Evolutionary conservation across 2,797 vertebrate species (phyloP), one percentile per base, ranked within the genome.

Genomic region (Lepus oiostolus): DNA sequence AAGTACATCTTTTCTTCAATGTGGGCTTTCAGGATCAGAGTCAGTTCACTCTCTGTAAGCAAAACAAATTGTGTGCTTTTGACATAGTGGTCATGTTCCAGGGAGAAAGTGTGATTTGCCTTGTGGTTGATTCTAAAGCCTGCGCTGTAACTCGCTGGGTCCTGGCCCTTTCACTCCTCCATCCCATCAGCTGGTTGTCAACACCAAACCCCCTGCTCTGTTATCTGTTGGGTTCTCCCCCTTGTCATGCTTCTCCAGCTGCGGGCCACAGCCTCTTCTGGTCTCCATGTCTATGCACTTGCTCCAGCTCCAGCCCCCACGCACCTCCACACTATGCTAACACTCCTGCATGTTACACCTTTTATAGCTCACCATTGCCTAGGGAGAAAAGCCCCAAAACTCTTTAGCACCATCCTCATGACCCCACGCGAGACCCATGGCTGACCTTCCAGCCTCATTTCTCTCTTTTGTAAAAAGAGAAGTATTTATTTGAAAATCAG

Each of bases 1-100:
- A 89, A 93, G 2, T 52, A 30, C 30, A 75, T 16, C 17, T 89
- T 58, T 96, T 77, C 42, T 50, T 47, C 28, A 77, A 35, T 30
- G 16, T 50, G 10, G 60, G 47, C 74, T 80, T 90, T 82, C 17
- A 75, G 81, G 35, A 47, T 50, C 32, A 90, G 54, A 21, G 90
- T 85, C 86, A 79, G 70, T 81, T 85, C n/a, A 68, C 21, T 88
- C 9, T 58, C 38, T 83, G 5, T 82, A 88, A 75, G 35, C 42
- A n/a, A 74, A 91, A 60, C n/a, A 77, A n/a, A 4, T 38, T 74
- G 50, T 81, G n/a, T 63, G 14, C n/a, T 13, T 68, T 63, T 63
- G 62, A 38, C 8, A 47, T 16, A 35, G 35, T 4, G 17, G 60
- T 81, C 32, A 26, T 82, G 22, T 72, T 63, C 74, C 60, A 42